A percentile compares a stretch with the other conserved stretches of the same genome.
phyloP scores from a whole-genome alignment of 2,888 invertebrate genomes.

The Ceratothoa steindachneri region DNA sequence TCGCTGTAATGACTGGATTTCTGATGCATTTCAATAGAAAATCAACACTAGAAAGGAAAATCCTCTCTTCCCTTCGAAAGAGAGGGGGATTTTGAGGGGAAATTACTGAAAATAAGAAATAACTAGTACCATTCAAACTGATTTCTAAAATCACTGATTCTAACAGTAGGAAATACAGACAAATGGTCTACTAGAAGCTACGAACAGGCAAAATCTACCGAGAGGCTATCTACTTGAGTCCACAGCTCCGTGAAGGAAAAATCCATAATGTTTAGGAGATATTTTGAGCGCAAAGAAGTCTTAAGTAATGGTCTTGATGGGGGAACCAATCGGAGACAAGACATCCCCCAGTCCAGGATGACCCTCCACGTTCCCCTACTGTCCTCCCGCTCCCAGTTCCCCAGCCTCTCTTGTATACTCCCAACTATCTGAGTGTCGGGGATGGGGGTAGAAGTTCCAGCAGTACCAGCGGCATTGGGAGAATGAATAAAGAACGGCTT shows the following conservation, averaged over 20 bases:
- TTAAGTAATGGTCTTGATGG: background rate
- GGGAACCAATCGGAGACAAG: background rate
- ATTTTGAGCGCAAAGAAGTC: background rate
- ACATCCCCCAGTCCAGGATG: background rate
- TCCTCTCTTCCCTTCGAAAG: too few species aligned
- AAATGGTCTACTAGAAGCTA: too few species aligned
- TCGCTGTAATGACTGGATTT: slow-evolving; percentile 3
- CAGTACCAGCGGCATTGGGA: background rate
- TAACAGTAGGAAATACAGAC: too few species aligned
- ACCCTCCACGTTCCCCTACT: background rate
- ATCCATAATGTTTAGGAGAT: background rate
- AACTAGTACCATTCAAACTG: too few species aligned
- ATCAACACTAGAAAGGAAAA: background rate
- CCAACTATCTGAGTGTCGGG: background rate
- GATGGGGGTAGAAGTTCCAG: background rate
- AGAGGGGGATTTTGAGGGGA: too few species aligned
- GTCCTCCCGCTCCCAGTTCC: background rate
- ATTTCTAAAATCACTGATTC: too few species aligned
- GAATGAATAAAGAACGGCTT: background rate
- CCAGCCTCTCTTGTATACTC: background rate
- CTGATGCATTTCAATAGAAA: slow-evolving; percentile 1
- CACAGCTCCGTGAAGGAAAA: background rate
- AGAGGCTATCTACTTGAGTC: too few species aligned
- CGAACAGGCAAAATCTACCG: too few species aligned
- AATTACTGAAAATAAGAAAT: background rate